A percentile compares a stretch with the other conserved stretches of the same genome.
Evolutionary conservation across 1,140 invertebrate genomes (phyloP).

Genomic region (Zaprionus taronus): DNA sequence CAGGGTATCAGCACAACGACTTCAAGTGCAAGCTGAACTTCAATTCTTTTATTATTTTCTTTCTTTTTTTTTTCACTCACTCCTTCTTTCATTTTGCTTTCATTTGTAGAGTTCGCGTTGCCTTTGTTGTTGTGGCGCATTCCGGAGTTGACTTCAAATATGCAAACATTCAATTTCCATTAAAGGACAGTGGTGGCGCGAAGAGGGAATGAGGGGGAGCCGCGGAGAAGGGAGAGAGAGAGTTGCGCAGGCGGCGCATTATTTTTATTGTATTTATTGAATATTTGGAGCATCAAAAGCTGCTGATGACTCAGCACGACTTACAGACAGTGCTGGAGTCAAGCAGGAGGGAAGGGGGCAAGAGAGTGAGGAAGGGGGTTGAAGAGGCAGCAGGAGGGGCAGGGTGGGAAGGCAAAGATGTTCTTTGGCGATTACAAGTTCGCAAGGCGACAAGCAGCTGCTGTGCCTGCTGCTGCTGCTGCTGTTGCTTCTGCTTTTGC

Average conservation of each 20-base stretch:
- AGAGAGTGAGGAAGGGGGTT: background rate
- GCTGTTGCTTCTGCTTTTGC: background rate
- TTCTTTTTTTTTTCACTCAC: background rate
- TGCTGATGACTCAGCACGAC: conserved; percentile 64
- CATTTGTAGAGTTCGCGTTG: conserved; percentile 5
- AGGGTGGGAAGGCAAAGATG: background rate
- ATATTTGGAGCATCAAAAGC: conserved; percentile 74
- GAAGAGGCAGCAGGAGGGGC: background rate
- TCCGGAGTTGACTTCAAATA: conserved; percentile 70
- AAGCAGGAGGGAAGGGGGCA: background rate
- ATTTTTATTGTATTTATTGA: conserved; percentile 81
- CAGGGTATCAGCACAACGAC: no score
- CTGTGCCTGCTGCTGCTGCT: background rate
- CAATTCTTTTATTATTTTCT: conserved; percentile 6
- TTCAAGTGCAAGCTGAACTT: no score
- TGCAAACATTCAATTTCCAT: conserved; percentile 76
- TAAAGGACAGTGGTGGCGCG: conserved; percentile 2
- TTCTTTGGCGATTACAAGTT: conserved; percentile 2
- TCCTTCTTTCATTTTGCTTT: background rate
- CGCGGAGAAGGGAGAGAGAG: background rate
- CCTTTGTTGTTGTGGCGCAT: conserved; percentile 54
- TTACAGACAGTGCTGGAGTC: conserved; percentile 16
- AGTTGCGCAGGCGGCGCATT: conserved; percentile 21
- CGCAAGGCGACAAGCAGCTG: conserved; percentile 5
- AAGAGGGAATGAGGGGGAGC: background rate